Conservation (phyloP, 2,797 vertebrate genomes). For the Sebastes aleutianus region DNA sequence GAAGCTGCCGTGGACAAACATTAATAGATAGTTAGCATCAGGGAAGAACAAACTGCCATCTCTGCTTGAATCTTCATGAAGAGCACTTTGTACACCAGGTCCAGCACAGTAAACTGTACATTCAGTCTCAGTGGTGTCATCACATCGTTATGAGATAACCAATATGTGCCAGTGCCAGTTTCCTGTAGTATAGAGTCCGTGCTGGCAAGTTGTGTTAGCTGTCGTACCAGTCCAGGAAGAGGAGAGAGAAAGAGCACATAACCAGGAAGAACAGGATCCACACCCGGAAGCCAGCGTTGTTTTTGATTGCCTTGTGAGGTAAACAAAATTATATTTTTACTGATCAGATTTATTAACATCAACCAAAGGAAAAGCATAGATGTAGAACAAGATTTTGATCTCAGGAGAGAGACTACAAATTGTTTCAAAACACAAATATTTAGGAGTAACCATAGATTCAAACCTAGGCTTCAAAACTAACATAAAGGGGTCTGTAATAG, state of each 20-base stretch:
- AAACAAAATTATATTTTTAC: neutral
- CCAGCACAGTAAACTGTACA: neutral
- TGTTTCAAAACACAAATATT: too few relatives aligned
- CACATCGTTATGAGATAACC: neutral
- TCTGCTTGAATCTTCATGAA: conserved; percentile 5
- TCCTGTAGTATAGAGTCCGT: conserved; percentile 22
- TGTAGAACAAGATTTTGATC: too few relatives aligned
- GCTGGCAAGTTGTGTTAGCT: conserved; percentile 79
- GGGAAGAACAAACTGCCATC: neutral
- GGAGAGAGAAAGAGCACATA: conserved; percentile 98
- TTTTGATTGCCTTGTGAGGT: conserved; percentile 92
- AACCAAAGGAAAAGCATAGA: neutral
- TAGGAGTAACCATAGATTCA: too few relatives aligned
- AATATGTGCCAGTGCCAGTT: conserved; percentile 9
- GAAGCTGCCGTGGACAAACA: neutral
- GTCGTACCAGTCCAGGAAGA: conserved; percentile 99
- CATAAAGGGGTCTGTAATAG: too few relatives aligned
- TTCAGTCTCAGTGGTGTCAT: conserved; percentile 28
- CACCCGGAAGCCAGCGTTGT: conserved; percentile 97
- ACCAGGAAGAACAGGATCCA: conserved; percentile 99
- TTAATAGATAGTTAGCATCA: conserved; percentile 1
- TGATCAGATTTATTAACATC: neutral
- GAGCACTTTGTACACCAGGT: neutral
- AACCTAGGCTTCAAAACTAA: too few relatives aligned
- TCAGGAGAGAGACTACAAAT: too few relatives aligned